Base-by-base conservation (phyloP, 2,797 vertebrate genomes). In the Sylvilagus floridanus region DNA sequence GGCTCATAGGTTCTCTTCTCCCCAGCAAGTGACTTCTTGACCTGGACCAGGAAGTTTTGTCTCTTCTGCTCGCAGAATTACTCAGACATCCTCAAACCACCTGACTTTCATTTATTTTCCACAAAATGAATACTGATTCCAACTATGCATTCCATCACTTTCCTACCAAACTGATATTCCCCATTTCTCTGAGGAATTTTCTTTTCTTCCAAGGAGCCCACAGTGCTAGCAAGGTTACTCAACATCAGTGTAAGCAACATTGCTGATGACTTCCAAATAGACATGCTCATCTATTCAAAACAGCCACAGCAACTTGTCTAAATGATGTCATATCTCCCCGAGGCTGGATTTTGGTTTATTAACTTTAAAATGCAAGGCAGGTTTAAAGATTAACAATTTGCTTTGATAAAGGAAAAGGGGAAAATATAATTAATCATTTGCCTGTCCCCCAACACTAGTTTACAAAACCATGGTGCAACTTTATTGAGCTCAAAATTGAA, bases 401-500 rank as follows among this genome's bases (percentile, higher is more conserved):
- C 97, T 97, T 95, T 96, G 96, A 98, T 98, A 98, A 98, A 98
- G 69, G 95, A 95, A 98, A 98, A 94, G 79, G 96, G 96, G 97
- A 98, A 98, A 98, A 98, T 98, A 97, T 98, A 98, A 98, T 98
- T 98, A 98, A 98, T 98, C 98, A 98, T 96, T 98, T 98, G 98
- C 98, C 96, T 98, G 95, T 98, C 97, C 98, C 97, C 98, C 98
- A 98, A 97, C 97, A 97, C 94, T 82, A 98, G 98, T 98, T 98
- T 98, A 98, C 98, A 98, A 98, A 98, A 98, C 97, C 97, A 87
- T 98, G 96, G 96, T 97, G 98, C 97, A 98, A 98, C 98, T 98
- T 98, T 98, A 98, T 98, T 98, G 98, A 98, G 98, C 97, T 98
- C 98, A 97, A 97, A 98, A 98, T 98, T 98, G 98, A 98, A 98